These are phyloP conservation scores for Diadumene lineata DNA, from an alignment of 92 coral and sea anemone species.

Conservation along the genomic window DNA sequence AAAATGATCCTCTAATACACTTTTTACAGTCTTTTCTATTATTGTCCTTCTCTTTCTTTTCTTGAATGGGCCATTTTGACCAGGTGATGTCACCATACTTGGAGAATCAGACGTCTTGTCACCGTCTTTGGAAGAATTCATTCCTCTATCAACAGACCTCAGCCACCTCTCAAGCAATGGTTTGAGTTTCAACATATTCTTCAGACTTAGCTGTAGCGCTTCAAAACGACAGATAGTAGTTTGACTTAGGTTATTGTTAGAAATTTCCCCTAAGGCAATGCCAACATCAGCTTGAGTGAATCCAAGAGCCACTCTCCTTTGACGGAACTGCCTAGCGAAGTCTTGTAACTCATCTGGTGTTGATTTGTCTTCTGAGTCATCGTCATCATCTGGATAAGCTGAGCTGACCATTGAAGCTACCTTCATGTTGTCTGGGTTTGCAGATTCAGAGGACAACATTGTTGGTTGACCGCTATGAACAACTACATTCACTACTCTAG, in stretches of 20 bases:
- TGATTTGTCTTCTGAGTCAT: constrained; percentile 22
- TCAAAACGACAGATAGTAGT: constrained; percentile 85
- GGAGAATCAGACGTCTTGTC: constrained; percentile 12
- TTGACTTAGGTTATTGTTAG: constrained; percentile 74
- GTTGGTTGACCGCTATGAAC: constrained; percentile 24
- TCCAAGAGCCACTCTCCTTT: constrained; percentile 63
- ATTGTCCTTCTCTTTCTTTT: constrained; percentile 62
- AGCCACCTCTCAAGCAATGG: constrained; percentile 72
- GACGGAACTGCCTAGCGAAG: constrained; percentile 80
- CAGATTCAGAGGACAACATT: background rate
- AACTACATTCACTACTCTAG: constrained; percentile 17
- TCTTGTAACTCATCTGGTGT: constrained; percentile 62
- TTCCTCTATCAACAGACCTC: constrained; percentile 46
- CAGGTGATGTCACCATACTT: background rate
- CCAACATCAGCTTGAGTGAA: constrained; percentile 85
- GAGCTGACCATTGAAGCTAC: constrained; percentile 36
- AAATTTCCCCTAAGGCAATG: constrained; percentile 65
- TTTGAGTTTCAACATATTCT: constrained; percentile 78
- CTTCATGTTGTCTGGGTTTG: constrained; percentile 7
- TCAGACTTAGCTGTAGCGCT: constrained; percentile 76
- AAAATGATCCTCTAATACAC: constrained; percentile 56
- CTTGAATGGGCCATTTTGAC: constrained; percentile 44
- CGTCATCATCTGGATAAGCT: constrained; percentile 30
- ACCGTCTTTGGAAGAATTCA: constrained; percentile 22
- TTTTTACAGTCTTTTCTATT: constrained; percentile 54